Evolutionary conservation across 2,888 invertebrate genomes (phyloP).

Genomic region (Hofmannophila pseudospretella): DNA sequence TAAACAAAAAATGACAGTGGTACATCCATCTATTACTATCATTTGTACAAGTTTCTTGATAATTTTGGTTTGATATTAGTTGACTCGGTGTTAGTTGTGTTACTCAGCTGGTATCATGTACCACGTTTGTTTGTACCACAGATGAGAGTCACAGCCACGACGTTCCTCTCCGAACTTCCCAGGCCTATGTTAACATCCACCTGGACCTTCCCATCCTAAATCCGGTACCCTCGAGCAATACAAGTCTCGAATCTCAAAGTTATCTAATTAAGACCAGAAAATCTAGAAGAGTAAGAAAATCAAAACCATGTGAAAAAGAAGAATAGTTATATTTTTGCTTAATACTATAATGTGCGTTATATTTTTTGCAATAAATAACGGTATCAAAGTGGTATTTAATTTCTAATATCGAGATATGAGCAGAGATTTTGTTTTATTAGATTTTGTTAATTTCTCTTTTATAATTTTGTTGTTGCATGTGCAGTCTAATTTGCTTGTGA

Average conservation of each 20-base stretch:
- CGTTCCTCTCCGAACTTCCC: conserved; percentile 53
- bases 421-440: conserved; percentile 50
- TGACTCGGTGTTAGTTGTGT: too few species aligned
- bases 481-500: conserved; percentile 31
- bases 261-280: conserved; percentile 44
- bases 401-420: conserved; percentile 39
- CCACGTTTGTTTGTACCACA: conserved; percentile 36
- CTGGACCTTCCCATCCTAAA: conserved; percentile 25
- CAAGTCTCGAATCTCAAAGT: conserved; percentile 24
- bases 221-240: conserved; percentile 16
- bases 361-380: conserved; percentile 39
- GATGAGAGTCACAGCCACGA: conserved; percentile 31
- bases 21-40: too few species aligned
- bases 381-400: conserved; percentile 22
- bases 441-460: conserved; percentile 9
- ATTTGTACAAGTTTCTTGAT: too few species aligned
- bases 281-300: conserved; percentile 31
- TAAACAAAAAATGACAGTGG: too few species aligned
- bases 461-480: conserved; percentile 11
- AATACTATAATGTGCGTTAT: conserved; percentile 15
- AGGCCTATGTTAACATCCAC: conserved; percentile 56
- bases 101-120: too few species aligned
- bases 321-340: conserved; percentile 12
- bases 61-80: too few species aligned
- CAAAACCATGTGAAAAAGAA: conserved; percentile 21